Percentiles rank a stretch among this genome's conserved stretches.
These are phyloP conservation scores for Trimorus sp. DNA, from an alignment of 2,888 invertebrate genomes.

Conservation along the genomic window DNA sequence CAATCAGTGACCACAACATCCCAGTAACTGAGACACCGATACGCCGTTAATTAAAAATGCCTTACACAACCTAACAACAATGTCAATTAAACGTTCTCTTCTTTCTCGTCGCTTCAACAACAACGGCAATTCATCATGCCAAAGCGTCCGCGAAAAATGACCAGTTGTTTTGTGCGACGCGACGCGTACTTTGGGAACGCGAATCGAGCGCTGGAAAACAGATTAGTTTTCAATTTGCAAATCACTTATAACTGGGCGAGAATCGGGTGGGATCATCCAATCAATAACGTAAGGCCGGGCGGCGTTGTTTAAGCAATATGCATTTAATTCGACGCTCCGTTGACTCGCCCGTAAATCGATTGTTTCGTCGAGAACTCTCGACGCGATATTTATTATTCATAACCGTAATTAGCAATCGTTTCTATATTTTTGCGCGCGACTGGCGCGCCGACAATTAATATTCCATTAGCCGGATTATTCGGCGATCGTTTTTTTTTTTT, in stretches of 20 bases:
- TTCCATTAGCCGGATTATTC: slow-evolving; percentile 24
- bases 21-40: too few relatives aligned
- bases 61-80: too few relatives aligned
- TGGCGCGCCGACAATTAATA: slow-evolving; percentile 20
- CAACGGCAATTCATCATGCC: too few relatives aligned
- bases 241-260: slow-evolving; percentile 47
- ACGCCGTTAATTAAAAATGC: too few relatives aligned
- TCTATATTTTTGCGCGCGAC: slow-evolving; percentile 3
- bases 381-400: slow-evolving; percentile 48
- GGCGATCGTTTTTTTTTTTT: neutral
- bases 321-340: slow-evolving; percentile 45
- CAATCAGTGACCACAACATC: too few relatives aligned
- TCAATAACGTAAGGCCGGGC: slow-evolving; percentile 51
- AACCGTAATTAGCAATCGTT: slow-evolving; percentile 35
- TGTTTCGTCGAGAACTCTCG: slow-evolving; percentile 28
- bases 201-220: slow-evolving; percentile 25
- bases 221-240: slow-evolving; percentile 52
- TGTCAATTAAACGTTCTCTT: too few relatives aligned
- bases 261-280: slow-evolving; percentile 24
- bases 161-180: neutral
- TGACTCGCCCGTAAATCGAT: slow-evolving; percentile 27
- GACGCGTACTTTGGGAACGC: neutral
- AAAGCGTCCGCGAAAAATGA: neutral
- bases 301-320: slow-evolving; percentile 53
- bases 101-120: too few relatives aligned